Evolutionary conservation across 2,113 vertebrate genomes (phyloP).

Genomic region (Salvator merianae): DNA sequence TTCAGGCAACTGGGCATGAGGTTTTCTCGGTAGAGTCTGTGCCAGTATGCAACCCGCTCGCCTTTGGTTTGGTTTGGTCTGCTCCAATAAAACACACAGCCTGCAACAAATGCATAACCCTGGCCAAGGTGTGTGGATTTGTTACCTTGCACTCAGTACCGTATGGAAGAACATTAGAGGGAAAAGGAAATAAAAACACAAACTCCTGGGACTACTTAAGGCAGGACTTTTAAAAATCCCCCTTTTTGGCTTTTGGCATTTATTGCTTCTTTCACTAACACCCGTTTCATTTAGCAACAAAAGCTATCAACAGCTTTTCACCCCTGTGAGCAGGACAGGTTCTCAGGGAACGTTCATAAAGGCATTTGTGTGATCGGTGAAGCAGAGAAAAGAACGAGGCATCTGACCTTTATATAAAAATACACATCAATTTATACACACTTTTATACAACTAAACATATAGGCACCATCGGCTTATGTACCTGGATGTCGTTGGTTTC

Average conservation of each 20-base stretch:
- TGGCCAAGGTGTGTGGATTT: too few relatives aligned
- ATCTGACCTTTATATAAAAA: slow-evolving; percentile 23
- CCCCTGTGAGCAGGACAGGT: slow-evolving; percentile 22
- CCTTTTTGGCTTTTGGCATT: slow-evolving; percentile 44
- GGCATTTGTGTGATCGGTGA: not conserved
- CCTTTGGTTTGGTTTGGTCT: not conserved
- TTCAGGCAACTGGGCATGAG: not conserved
- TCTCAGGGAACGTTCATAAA: slow-evolving; percentile 2
- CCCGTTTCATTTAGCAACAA: slow-evolving; percentile 55
- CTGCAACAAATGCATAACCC: not conserved
- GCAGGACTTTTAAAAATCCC: slow-evolving; percentile 50
- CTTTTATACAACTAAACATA: slow-evolving; percentile 29
- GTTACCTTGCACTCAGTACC: not conserved
- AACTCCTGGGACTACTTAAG: slow-evolving; percentile 41
- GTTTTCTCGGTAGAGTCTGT: not conserved
- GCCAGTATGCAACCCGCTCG: too few relatives aligned
- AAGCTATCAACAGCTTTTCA: slow-evolving; percentile 10
- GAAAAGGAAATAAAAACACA: slow-evolving; percentile 15
- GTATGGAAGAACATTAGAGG: slow-evolving; percentile 27
- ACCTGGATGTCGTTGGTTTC: not conserved
- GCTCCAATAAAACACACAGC: not conserved
- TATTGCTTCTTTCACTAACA: slow-evolving; percentile 71
- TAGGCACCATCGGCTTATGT: slow-evolving; percentile 4
- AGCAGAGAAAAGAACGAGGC: slow-evolving; percentile 17
- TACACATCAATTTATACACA: slow-evolving; percentile 40